Percentiles rank a stretch among this genome's conserved stretches.
These are phyloP conservation scores for Apostichopus japonicus DNA, from an alignment of 35 echinoderm and acorn worm genomes.

Conservation along the genomic window DNA sequence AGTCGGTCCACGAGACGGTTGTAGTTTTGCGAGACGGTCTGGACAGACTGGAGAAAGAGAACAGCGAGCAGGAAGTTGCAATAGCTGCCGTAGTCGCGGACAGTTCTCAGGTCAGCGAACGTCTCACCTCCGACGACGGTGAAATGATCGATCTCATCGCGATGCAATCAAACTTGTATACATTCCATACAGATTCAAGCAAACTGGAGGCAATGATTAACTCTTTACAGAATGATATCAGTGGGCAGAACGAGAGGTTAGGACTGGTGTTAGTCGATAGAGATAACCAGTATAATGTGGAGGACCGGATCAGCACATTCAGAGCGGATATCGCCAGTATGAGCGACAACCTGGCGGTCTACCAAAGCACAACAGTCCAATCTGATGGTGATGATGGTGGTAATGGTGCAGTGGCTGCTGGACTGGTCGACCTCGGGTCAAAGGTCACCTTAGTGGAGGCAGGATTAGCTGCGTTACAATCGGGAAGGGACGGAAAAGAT, in stretches of 20 bases:
- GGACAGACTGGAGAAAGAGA: conserved; percentile 1
- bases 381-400: not conserved
- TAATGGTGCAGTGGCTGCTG: not conserved
- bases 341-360: not conserved
- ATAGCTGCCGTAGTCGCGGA: not conserved
- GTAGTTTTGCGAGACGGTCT: not conserved
- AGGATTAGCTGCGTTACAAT: not conserved
- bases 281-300: conserved; percentile 18
- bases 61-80: not conserved
- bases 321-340: conserved; percentile 49
- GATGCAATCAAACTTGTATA: conserved; percentile 61
- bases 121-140: conserved; percentile 40
- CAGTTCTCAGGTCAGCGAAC: conserved; percentile 18
- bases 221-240: not conserved
- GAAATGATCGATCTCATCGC: conserved; percentile 48
- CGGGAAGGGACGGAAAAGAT: not conserved
- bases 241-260: conserved; percentile 30
- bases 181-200: conserved; percentile 53
- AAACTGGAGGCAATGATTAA: conserved; percentile 34
- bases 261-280: conserved; percentile 3
- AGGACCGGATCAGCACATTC: conserved; percentile 22
- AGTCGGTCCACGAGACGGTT: not conserved
- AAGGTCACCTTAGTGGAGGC: not conserved
- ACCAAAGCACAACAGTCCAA: not conserved
- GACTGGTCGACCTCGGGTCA: not conserved